Conservation (phyloP, 2,888 invertebrate genomes). For the Cephus spinipes region DNA sequence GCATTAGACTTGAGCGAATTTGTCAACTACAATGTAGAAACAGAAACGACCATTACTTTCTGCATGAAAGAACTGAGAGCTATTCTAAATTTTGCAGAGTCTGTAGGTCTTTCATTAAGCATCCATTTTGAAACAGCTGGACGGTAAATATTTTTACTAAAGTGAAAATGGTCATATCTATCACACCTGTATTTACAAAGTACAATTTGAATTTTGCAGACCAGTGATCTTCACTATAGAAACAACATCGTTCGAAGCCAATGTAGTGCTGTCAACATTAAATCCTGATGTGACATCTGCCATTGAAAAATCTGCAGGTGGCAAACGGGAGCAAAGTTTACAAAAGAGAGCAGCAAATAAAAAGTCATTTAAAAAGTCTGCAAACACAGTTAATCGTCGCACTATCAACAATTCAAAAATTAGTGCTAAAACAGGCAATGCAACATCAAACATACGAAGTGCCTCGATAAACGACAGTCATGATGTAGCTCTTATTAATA, state of each 20-base stretch:
- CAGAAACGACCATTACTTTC: constrained; percentile 83
- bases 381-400: constrained; percentile 51
- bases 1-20: constrained; percentile 80
- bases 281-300: constrained; percentile 67
- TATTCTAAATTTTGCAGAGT: constrained; percentile 83
- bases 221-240: constrained; percentile 83
- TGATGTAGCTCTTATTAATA: neutral
- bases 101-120: constrained; percentile 75
- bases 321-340: constrained; percentile 60
- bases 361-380: constrained; percentile 41
- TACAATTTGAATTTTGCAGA: constrained; percentile 61
- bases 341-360: constrained; percentile 47
- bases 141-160: constrained; percentile 67
- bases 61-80: constrained; percentile 88
- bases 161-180: constrained; percentile 6
- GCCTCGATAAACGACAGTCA: neutral
- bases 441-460: constrained; percentile 9
- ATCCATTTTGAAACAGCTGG: constrained; percentile 84
- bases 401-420: constrained; percentile 25
- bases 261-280: constrained; percentile 84
- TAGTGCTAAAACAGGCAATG: constrained; percentile 18
- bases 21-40: constrained; percentile 74
- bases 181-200: neutral
- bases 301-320: constrained; percentile 57
- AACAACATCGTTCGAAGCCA: constrained; percentile 81